Percentiles rank a stretch among this genome's conserved stretches.
Conservation (phyloP, 2,797 vertebrate species). For the Fistularia commersonii region DNA sequence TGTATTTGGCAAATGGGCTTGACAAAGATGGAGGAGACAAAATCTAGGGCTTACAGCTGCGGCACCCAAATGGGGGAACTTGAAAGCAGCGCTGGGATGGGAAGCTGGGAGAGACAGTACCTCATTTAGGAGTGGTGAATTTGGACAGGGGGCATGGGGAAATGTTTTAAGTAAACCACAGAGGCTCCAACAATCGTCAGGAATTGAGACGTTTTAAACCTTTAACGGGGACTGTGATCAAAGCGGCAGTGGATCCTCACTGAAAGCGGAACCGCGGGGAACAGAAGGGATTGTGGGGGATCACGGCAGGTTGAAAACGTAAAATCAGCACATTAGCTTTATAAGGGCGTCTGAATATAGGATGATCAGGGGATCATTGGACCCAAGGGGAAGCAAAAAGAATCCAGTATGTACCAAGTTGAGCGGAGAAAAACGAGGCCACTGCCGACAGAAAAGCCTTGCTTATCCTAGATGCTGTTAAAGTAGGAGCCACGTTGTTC, state of each 20-base stretch:
- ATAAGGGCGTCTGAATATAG: slow-evolving; percentile 74
- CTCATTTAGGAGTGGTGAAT: slow-evolving; percentile 71
- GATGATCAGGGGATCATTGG: slow-evolving; percentile 72
- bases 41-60: slow-evolving; percentile 77
- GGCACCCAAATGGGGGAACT: slow-evolving; percentile 72
- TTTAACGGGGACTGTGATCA: slow-evolving; percentile 81
- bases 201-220: slow-evolving; percentile 83
- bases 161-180: slow-evolving; percentile 72
- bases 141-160: slow-evolving; percentile 69
- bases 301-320: slow-evolving; percentile 76
- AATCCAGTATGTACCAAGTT: slow-evolving; percentile 59
- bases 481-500: slow-evolving; percentile 46
- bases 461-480: slow-evolving; percentile 58
- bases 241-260: slow-evolving; percentile 70
- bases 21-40: slow-evolving; percentile 79
- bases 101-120: slow-evolving; percentile 69
- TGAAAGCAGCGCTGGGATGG: slow-evolving; percentile 73
- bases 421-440: slow-evolving; percentile 63
- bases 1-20: slow-evolving; percentile 80
- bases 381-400: slow-evolving; percentile 58
- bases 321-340: slow-evolving; percentile 81
- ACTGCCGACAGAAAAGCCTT: slow-evolving; percentile 57
- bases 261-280: slow-evolving; percentile 66
- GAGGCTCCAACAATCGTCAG: slow-evolving; percentile 73
- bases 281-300: slow-evolving; percentile 76